Base-by-base conservation (phyloP, 2,797 vertebrate genomes). In the Meriones psammophilus region DNA sequence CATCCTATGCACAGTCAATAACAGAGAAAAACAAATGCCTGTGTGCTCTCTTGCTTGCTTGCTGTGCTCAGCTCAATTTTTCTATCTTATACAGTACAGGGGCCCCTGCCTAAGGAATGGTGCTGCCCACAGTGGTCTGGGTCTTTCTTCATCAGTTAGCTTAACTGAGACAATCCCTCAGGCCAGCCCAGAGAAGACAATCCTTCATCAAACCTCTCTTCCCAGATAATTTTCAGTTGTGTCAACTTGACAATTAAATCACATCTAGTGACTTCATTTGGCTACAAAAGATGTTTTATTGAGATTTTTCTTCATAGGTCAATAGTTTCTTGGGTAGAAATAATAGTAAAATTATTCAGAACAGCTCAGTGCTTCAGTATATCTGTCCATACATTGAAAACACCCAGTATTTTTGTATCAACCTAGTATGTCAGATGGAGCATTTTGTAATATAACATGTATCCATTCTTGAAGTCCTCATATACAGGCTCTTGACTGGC, bases 291-390 rank as follows among this genome's bases (percentile, higher is more conserved):
- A 79, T 8, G 3, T 56, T 90, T 94, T 71, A 28, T 86, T n/a
- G 84, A 94, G 81, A 95, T 1, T 14, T 33, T 4, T 66, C 77
- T 93, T 50, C 18, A 28, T 94, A 78, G 4, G 18, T 9, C 3
- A 28, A 66, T 33, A 79, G 28, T 46, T 33, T 90, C 56, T 68
- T 88, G 0, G 20, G 22, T 3, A 18, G 39, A 54, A 24, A 7
- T 17, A 30, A 54, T 73, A 79, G 20, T 62, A 58, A 91, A 96
- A 89, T 73, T 78, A 83, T 73, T 81, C 15, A 73, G 68, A 90
- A 94, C 17, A 46, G 46, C 15, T 87, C 28, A 68, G 33, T 30
- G 73, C 15, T 90, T 36, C 54, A 9, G 4, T 86, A 15, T 24
- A 2, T 60, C 50, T 18, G 20, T 22, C 6, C 20, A 33, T 22